These are phyloP conservation scores for Lithophane semibrunnea DNA, from an alignment of 2,888 invertebrate species.

Conservation along the genomic window DNA sequence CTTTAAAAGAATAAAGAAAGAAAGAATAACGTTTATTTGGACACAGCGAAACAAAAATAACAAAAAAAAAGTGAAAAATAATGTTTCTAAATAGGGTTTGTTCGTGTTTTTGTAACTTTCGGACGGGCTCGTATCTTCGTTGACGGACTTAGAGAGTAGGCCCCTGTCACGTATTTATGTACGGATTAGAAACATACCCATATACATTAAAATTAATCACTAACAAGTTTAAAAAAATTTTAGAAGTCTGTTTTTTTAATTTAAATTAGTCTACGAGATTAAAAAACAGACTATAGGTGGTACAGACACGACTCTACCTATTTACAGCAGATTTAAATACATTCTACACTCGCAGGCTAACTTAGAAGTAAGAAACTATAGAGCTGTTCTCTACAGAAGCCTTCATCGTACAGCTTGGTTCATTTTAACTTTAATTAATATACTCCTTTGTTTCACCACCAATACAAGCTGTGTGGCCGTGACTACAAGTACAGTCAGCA, in stretches of 20 bases:
- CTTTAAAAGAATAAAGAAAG: too few species aligned
- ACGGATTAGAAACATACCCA: neutral
- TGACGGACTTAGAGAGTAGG: too few species aligned
- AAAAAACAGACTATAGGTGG: too few species aligned
- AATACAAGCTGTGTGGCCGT: conserved; percentile 1
- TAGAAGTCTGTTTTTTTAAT: too few species aligned
- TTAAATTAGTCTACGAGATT: too few species aligned
- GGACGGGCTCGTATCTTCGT: too few species aligned
- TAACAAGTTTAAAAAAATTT: neutral
- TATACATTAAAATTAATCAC: too few species aligned
- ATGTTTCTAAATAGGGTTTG: too few species aligned
- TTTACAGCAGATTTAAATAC: conserved; percentile 7
- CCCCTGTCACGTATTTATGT: neutral
- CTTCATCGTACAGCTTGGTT: conserved; percentile 5
- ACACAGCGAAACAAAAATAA: too few species aligned
- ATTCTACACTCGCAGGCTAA: neutral
- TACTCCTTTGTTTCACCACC: conserved; percentile 33
- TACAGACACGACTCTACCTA: neutral
- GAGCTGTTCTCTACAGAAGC: conserved; percentile 12
- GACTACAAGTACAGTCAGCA: neutral
- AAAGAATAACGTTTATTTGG: too few species aligned
- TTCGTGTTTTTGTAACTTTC: too few species aligned
- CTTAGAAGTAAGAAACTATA: conserved; percentile 18
- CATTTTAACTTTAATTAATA: conserved; percentile 49
- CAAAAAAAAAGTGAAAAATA: too few species aligned